phyloP scores from a whole-genome alignment of 2,888 invertebrate species.

The Polyommatus iphigenia region DNA sequence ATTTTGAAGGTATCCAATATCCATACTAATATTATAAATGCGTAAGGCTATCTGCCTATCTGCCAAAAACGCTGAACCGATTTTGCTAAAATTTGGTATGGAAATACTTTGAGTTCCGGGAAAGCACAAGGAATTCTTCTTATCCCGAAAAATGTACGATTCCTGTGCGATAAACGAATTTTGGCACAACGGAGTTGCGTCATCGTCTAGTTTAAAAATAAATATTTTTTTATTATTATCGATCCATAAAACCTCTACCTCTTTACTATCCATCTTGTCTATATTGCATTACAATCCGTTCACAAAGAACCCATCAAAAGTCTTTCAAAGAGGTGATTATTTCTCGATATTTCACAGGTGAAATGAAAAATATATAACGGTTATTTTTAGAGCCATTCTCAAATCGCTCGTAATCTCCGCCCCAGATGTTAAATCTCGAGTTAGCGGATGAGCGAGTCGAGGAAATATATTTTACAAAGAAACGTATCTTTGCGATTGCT shows the following conservation, averaged over 20 bases:
- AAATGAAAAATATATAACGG: constrained; percentile 21
- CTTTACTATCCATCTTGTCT: neutral
- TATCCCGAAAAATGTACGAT: no score
- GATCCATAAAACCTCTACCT: neutral
- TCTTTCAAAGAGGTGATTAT: constrained; percentile 6
- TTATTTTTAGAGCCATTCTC: constrained; percentile 18
- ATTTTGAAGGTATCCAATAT: no score
- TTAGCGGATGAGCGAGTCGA: neutral
- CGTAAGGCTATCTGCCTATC: no score
- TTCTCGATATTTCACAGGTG: constrained; percentile 16
- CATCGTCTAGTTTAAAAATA: no score
- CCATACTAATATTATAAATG: no score
- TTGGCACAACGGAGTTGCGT: no score
- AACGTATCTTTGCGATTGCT: constrained; percentile 20
- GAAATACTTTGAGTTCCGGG: no score
- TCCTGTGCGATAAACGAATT: no score
- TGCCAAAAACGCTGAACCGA: no score
- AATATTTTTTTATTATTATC: no score
- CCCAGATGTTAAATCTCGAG: constrained; percentile 26
- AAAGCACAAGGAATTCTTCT: no score
- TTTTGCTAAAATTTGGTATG: no score
- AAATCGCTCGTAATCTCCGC: constrained; percentile 13
- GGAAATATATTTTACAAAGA: constrained; percentile 26
- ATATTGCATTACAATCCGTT: neutral
- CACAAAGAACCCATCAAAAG: constrained; percentile 6